phyloP scores from a whole-genome alignment of 2,113 vertebrate species.

The Dipodomys merriami region DNA sequence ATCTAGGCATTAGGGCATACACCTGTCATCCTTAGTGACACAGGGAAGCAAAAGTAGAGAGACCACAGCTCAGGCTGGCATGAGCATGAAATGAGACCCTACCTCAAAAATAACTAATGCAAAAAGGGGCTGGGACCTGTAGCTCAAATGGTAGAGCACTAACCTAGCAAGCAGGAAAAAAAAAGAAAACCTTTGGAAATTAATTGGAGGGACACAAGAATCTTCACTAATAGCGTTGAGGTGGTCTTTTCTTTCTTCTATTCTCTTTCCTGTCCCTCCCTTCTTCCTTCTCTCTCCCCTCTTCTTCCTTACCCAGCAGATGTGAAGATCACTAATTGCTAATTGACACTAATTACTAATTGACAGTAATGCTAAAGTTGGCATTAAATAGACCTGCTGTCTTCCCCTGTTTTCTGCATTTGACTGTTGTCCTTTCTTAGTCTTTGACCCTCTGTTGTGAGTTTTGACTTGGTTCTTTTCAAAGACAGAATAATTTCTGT shows the following conservation, averaged over 20 bases:
- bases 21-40: too few species aligned
- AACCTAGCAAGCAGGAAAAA: too few species aligned
- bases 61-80: too few species aligned
- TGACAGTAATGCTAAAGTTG: conserved; percentile 61
- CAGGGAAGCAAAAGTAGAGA: too few species aligned
- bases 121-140: too few species aligned
- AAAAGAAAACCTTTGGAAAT: conserved; percentile 7
- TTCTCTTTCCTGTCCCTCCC: too few species aligned
- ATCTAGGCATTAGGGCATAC: too few species aligned
- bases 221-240: not conserved
- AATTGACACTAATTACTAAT: conserved; percentile 50
- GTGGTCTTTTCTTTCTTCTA: not conserved
- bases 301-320: not conserved
- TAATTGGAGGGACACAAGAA: conserved; percentile 32
- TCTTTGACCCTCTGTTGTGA: conserved; percentile 76
- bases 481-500: conserved; percentile 81
- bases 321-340: conserved; percentile 22
- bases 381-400: conserved; percentile 32
- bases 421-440: conserved; percentile 82
- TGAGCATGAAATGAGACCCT: too few species aligned
- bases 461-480: conserved; percentile 83
- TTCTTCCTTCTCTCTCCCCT: not conserved
- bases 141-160: too few species aligned
- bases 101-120: too few species aligned
- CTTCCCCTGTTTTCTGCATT: conserved; percentile 60